Evolutionary conservation across 53 echinoderm and acorn worm species (phyloP).

Genomic region (Patiria pectinifera): DNA sequence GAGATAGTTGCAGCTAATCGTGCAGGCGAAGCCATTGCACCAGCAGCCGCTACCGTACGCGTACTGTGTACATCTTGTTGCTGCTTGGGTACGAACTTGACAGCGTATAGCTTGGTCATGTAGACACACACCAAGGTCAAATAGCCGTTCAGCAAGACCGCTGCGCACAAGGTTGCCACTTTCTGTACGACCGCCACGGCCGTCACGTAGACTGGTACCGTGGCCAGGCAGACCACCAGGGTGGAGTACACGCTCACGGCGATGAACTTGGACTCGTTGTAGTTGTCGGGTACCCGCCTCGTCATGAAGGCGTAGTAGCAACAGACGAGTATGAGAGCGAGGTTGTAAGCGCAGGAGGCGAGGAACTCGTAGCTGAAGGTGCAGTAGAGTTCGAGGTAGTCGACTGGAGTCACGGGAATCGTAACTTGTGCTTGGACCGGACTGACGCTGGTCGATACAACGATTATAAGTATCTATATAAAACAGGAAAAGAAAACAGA

Average conservation of each 20-base stretch:
- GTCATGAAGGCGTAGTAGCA: conserved; percentile 60
- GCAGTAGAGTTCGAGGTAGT: conserved; percentile 56
- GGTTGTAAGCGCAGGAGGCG: conserved; percentile 59
- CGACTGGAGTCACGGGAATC: conserved; percentile 4
- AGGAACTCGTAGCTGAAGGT: conserved; percentile 42
- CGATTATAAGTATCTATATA: conserved; percentile 38
- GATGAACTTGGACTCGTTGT: conserved; percentile 71
- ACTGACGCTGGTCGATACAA: conserved; percentile 2
- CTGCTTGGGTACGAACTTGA: conserved; percentile 1
- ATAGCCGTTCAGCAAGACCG: conserved; percentile 54
- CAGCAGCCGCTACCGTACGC: too few species aligned
- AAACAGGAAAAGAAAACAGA: not conserved
- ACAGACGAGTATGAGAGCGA: conserved; percentile 58
- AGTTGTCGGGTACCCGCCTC: conserved; percentile 63
- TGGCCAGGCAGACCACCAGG: conserved; percentile 55
- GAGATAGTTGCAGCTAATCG: too few species aligned
- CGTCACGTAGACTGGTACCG: conserved; percentile 56
- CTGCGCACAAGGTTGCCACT: conserved; percentile 55
- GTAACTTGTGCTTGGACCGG: not conserved
- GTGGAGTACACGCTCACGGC: conserved; percentile 70
- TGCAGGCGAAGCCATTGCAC: too few species aligned
- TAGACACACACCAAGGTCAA: conserved; percentile 60
- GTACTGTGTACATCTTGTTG: too few species aligned
- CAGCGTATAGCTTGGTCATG: conserved; percentile 65
- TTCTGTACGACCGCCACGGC: conserved; percentile 38